These are phyloP conservation scores for Cheilosia grossa DNA, from an alignment of 2,888 invertebrate species.

Conservation along the genomic window DNA sequence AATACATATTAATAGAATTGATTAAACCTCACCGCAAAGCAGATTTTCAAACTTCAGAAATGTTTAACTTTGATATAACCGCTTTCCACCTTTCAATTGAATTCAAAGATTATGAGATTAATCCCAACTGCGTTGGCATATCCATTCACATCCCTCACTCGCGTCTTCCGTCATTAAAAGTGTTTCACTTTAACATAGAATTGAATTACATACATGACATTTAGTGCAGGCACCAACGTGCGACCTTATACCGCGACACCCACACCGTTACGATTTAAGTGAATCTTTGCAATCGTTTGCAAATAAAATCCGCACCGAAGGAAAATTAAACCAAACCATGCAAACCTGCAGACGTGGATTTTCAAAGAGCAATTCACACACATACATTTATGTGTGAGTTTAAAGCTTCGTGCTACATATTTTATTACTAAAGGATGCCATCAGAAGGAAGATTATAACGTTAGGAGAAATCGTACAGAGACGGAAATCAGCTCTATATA, in stretches of 20 bases:
- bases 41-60: slow-evolving; percentile 15
- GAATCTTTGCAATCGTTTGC: slow-evolving; percentile 7
- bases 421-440: slow-evolving; percentile 32
- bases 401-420: slow-evolving; percentile 1
- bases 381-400: neutral
- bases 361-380: slow-evolving; percentile 22
- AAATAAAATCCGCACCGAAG: neutral
- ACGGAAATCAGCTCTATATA: slow-evolving; percentile 11
- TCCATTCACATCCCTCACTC: neutral
- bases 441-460: slow-evolving; percentile 23
- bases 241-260: no score
- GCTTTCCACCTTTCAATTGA: slow-evolving; percentile 35
- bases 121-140: neutral
- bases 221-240: neutral
- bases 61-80: slow-evolving; percentile 15
- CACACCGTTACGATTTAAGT: slow-evolving; percentile 25
- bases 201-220: slow-evolving; percentile 28
- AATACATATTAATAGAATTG: neutral
- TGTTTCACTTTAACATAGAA: neutral
- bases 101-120: slow-evolving; percentile 46
- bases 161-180: neutral
- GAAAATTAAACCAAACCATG: slow-evolving; percentile 5
- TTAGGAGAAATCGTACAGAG: slow-evolving; percentile 19
- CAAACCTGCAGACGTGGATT: neutral
- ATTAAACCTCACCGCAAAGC: slow-evolving; percentile 3